Base-by-base conservation (phyloP, 2,113 vertebrate genomes). In the Gasterosteus aculeatus region DNA sequence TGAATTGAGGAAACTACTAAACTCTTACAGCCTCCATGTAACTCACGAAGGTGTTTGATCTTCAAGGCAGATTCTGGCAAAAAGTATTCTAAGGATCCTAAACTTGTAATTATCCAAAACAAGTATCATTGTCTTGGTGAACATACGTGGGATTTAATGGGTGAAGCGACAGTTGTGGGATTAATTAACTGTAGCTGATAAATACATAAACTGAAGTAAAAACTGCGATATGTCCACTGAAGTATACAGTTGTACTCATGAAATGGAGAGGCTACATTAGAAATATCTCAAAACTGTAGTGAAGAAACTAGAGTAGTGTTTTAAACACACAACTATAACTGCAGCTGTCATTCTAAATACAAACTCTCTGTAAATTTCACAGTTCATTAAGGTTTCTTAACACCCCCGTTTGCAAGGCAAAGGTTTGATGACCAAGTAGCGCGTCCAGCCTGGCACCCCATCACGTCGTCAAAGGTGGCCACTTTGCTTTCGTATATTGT, bases 391-490 rank as follows among this genome's bases (percentile, higher is more conserved):
- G n/a, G 19, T 60, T 51, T 78, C 31, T 65, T 42, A 69, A 57
- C 64, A 29, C 18, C 3, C 2, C 26, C 31, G 62, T 82, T 72
- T 81, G 75, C 66, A 75, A n/a, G 58, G n/a, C 67, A 39, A 56
- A 85, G 66, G 68, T 75, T 69, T 63, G 59, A 26, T 14, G 63
- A 44, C 39, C 38, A 26, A 5, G 14, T 79, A 71, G 57, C 70
- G 29, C 1, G 15, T 70, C 78, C 6, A 31, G 72, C 46, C 29
- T 56, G 4, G 38, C 42, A 22, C 7, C 3, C 46, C 39, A 47
- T 83, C 72, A 47, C 35, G 78, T 82, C 86, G 87, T 80, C 85
- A 78, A 41, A 51, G 75, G 79, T 70, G 80, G 67, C 41, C n/a
- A 69, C 85, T 75, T 68, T 47, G 70, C 74, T 78, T 76, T 75